These are phyloP conservation scores for Harpalus rufipes DNA, from an alignment of 2,888 invertebrate species.

Conservation along the genomic window DNA sequence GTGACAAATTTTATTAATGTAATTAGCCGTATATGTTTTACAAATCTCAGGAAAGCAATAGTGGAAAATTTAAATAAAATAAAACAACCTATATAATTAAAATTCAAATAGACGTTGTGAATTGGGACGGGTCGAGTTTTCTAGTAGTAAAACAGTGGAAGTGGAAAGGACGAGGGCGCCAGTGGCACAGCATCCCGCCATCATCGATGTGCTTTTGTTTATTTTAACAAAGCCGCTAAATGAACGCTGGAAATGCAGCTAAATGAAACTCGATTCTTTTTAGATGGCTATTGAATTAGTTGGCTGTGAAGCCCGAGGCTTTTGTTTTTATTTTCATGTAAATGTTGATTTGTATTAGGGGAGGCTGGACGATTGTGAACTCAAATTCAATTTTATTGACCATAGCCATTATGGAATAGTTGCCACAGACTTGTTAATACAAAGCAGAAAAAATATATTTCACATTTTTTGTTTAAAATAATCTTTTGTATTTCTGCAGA, in stretches of 20 bases:
- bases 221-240: slow-evolving; percentile 65
- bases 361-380: neutral
- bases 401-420: neutral
- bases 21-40: too few species aligned
- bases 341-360: slow-evolving; percentile 25
- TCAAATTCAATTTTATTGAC: slow-evolving; percentile 27
- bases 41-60: too few species aligned
- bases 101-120: neutral
- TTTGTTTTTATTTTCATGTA: slow-evolving; percentile 36
- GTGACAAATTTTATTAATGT: too few species aligned
- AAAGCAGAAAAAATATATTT: too few species aligned
- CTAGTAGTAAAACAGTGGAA: neutral
- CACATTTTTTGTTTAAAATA: too few species aligned
- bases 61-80: too few species aligned
- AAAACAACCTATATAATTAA: too few species aligned
- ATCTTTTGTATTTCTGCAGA: too few species aligned
- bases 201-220: slow-evolving; percentile 61
- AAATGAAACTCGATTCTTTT: slow-evolving; percentile 57
- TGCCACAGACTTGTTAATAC: neutral
- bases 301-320: slow-evolving; percentile 20
- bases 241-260: slow-evolving; percentile 58
- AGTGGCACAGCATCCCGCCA: slow-evolving; percentile 45
- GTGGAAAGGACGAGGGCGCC: slow-evolving; percentile 22
- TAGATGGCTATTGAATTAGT: slow-evolving; percentile 59
- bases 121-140: neutral